Evolutionary conservation across 2,888 invertebrate species (phyloP).

Genomic region (Orchesellides sinensis): DNA sequence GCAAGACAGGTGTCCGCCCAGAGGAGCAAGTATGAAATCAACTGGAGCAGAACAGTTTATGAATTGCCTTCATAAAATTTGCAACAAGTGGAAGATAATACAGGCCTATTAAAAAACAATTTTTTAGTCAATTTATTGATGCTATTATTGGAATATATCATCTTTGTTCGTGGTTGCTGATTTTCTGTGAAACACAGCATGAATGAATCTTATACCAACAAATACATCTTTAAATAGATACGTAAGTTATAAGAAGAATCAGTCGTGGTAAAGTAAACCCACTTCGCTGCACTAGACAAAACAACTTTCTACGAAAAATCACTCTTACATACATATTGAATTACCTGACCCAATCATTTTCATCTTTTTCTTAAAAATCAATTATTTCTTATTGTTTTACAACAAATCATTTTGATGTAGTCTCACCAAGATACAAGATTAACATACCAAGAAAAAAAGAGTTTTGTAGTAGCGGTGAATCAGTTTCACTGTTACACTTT

Average conservation of each 20-base stretch:
- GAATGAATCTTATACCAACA: not conserved
- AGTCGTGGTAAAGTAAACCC: not conserved
- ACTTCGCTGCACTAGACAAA: not conserved
- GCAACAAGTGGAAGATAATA: not conserved
- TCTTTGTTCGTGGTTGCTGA: not conserved
- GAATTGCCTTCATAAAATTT: not conserved
- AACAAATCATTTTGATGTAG: not conserved
- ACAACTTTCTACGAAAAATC: conserved; percentile 11
- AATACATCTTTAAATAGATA: not conserved
- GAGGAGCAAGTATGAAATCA: conserved; percentile 15
- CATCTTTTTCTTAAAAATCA: not conserved
- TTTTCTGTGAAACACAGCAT: not conserved
- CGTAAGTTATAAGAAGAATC: not conserved
- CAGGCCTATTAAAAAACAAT: not conserved
- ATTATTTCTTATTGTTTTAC: not conserved
- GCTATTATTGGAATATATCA: not conserved
- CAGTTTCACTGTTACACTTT: conserved; percentile 3
- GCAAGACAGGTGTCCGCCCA: not conserved
- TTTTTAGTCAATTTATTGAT: not conserved
- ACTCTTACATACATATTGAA: too few relatives aligned
- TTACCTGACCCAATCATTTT: not conserved
- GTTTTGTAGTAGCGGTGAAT: not conserved
- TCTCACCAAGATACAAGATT: not conserved
- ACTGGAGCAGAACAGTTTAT: conserved; percentile 46
- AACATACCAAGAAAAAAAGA: too few relatives aligned